Conservation (phyloP, 2,888 invertebrate species). For the Meghimatium bilineatum region DNA sequence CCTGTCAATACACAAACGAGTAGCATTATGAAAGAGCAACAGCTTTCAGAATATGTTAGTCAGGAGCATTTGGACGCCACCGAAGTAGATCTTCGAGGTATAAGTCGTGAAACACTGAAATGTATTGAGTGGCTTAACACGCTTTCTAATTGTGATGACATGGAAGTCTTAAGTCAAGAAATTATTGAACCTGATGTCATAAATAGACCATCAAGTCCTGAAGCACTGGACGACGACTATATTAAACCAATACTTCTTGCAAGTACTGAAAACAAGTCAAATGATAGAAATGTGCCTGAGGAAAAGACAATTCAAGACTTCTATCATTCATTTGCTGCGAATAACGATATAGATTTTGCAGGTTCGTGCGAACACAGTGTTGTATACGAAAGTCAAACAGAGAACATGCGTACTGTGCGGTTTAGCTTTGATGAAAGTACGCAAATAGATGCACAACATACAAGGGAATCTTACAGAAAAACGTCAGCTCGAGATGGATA, state of each 20-base stretch:
- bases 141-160: constrained; percentile 18
- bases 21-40: background rate
- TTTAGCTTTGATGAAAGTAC: background rate
- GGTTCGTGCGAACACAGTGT: background rate
- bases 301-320: background rate
- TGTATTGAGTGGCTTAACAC: constrained; percentile 37
- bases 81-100: background rate
- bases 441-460: constrained; percentile 5
- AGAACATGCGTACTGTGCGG: background rate
- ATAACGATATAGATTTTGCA: constrained; percentile 27
- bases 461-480: background rate
- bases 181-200: background rate
- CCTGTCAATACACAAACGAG: no score
- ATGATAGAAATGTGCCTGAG: background rate
- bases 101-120: constrained; percentile 5
- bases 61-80: background rate
- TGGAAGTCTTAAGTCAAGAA: background rate
- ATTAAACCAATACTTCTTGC: constrained; percentile 18
- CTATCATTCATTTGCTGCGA: constrained; percentile 25
- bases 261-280: background rate
- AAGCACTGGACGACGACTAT: constrained; percentile 11
- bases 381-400: background rate
- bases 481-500: constrained; percentile 29
- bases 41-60: background rate
- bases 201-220: constrained; percentile 19